phyloP scores from a whole-genome alignment of 2,797 vertebrate genomes.

The Champsocephalus gunnari region DNA sequence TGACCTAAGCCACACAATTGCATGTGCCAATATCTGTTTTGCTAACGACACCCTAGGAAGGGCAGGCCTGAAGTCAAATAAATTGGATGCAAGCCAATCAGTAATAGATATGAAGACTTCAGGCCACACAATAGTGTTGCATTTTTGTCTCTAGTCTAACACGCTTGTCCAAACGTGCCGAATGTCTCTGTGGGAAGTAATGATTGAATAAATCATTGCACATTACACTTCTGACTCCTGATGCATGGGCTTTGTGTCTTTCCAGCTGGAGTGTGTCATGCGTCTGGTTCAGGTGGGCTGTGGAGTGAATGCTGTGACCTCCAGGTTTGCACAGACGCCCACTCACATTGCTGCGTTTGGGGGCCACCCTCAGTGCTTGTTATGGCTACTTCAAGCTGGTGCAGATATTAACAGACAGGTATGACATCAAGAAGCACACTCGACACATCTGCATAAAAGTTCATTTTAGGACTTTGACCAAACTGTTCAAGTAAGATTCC shows the following conservation, averaged over 20 bases:
- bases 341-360: conserved; percentile 98
- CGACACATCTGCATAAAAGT: neutral
- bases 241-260: conserved; percentile 41
- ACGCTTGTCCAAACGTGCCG: conserved; percentile 36
- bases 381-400: conserved; percentile 96
- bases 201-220: neutral
- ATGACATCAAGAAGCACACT: conserved; percentile 38
- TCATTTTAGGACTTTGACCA: neutral
- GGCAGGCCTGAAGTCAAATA: neutral
- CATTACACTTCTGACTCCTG: conserved; percentile 9
- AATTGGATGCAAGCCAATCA: conserved; percentile 17
- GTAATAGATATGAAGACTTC: neutral
- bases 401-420: conserved; percentile 98
- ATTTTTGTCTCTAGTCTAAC: neutral
- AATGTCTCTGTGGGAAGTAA: neutral
- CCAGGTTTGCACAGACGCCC: conserved; percentile 97
- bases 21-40: neutral
- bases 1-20: neutral
- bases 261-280: conserved; percentile 95
- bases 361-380: conserved; percentile 96
- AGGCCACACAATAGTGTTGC: conserved; percentile 2
- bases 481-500: conserved; percentile 10
- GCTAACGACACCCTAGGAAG: neutral
- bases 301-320: conserved; percentile 92
- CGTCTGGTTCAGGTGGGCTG: conserved; percentile 94